Conservation (phyloP, 2,888 invertebrate species). For the Cantharis rustica region DNA sequence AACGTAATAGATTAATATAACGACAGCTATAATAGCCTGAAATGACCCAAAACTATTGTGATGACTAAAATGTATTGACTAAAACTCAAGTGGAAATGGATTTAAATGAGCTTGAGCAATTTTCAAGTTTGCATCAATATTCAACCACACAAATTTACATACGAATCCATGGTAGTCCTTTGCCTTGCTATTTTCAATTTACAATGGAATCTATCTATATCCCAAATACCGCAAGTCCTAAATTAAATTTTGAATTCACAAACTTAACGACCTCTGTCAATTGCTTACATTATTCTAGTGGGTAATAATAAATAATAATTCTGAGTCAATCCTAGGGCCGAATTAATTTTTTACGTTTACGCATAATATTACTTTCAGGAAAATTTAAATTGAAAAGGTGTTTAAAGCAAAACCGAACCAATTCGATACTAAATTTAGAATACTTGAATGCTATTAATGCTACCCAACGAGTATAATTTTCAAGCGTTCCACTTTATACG, state of each 20-base stretch:
- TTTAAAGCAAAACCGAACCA: not conserved
- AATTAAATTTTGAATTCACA: not conserved
- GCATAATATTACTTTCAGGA: not conserved
- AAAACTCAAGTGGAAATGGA: not conserved
- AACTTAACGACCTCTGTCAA: not conserved
- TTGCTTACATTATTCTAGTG: not conserved
- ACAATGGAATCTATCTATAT: not conserved
- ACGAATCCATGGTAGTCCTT: not conserved
- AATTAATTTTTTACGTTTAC: not conserved
- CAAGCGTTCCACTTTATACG: not conserved
- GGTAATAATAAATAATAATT: not conserved
- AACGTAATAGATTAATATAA: not conserved
- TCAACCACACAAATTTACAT: slow-evolving; percentile 2
- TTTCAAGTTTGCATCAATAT: not conserved
- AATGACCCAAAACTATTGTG: not conserved
- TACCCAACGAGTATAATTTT: not conserved
- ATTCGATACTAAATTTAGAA: not conserved
- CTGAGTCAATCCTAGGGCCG: not conserved
- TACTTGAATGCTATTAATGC: not conserved
- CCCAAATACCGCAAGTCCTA: not conserved
- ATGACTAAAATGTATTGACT: not conserved
- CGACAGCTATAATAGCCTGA: not conserved
- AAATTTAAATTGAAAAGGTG: not conserved
- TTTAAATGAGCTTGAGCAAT: not conserved
- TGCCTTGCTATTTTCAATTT: not conserved